Percentiles rank a stretch among this genome's conserved stretches.
Evolutionary conservation across 2,888 invertebrate genomes (phyloP).

Genomic region (Brenthis daphne): DNA sequence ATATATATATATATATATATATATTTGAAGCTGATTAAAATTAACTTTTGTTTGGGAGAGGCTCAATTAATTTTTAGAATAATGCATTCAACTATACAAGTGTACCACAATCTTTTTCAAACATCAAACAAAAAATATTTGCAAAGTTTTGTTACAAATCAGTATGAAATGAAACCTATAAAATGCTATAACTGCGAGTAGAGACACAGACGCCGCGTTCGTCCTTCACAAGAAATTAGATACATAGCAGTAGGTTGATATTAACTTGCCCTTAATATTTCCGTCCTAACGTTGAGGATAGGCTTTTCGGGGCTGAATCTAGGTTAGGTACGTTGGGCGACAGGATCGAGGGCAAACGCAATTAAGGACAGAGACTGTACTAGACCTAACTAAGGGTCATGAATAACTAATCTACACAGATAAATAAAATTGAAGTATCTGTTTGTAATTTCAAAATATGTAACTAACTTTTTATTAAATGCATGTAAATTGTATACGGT

Average conservation of each 20-base stretch:
- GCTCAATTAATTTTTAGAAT: too few species aligned
- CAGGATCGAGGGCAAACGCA: conserved; percentile 52
- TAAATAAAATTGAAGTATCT: too few species aligned
- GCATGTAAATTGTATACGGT: too few species aligned
- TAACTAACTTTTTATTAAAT: too few species aligned
- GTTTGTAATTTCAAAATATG: too few species aligned
- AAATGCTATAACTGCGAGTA: neutral
- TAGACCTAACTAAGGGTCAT: conserved; percentile 17
- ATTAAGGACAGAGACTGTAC: conserved; percentile 38
- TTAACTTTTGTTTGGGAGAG: too few species aligned
- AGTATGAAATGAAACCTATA: neutral
- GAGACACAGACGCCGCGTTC: neutral
- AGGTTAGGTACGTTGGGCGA: conserved; percentile 53
- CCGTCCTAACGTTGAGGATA: conserved; percentile 56
- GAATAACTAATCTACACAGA: neutral
- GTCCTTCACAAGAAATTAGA: conserved; percentile 32
- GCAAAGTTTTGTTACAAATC: neutral
- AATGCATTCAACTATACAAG: too few species aligned
- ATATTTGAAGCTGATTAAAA: too few species aligned
- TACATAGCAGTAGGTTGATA: conserved; percentile 23
- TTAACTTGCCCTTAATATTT: conserved; percentile 40
- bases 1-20: too few species aligned
- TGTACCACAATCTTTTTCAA: too few species aligned
- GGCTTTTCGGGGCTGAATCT: conserved; percentile 61
- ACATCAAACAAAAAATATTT: too few species aligned